phyloP scores from a whole-genome alignment of 2,888 invertebrate species.

The Dicyrtomina minuta region DNA sequence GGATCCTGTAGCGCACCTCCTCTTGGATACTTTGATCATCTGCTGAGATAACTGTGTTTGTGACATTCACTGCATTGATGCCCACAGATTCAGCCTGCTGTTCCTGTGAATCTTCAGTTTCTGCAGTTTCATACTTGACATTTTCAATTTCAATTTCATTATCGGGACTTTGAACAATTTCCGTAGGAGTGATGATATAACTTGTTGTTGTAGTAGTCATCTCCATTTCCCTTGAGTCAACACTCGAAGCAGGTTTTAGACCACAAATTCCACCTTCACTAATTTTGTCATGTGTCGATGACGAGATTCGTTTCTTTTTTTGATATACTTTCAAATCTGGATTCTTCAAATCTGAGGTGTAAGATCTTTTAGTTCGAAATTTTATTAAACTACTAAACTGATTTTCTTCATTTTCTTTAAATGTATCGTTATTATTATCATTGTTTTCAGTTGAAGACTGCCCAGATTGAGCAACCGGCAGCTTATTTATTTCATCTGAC shows the following conservation, averaged over 20 bases:
- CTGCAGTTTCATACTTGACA: constrained; percentile 23
- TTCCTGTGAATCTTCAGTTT: background rate
- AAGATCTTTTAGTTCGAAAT: constrained; percentile 5
- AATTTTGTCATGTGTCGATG: constrained; percentile 1
- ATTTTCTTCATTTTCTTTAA: constrained; percentile 29
- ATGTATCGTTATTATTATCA: constrained; percentile 3
- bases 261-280: background rate
- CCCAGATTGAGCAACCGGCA: too few species aligned
- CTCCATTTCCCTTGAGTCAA: background rate
- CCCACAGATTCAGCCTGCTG: background rate
- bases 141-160: constrained; percentile 27
- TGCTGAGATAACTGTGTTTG: too few species aligned
- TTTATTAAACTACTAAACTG: constrained; percentile 22
- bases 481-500: too few species aligned
- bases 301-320: constrained; percentile 28
- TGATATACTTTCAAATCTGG: constrained; percentile 19
- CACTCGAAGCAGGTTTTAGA: background rate
- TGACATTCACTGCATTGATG: too few species aligned
- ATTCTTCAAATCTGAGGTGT: background rate
- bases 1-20: constrained; percentile 18
- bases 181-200: background rate
- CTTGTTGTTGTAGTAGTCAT: background rate
- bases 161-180: constrained; percentile 25
- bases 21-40: too few species aligned
- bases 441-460: too few species aligned